Evolutionary conservation across 2,888 invertebrate genomes (phyloP).

Genomic region (Cantharis nigra): DNA sequence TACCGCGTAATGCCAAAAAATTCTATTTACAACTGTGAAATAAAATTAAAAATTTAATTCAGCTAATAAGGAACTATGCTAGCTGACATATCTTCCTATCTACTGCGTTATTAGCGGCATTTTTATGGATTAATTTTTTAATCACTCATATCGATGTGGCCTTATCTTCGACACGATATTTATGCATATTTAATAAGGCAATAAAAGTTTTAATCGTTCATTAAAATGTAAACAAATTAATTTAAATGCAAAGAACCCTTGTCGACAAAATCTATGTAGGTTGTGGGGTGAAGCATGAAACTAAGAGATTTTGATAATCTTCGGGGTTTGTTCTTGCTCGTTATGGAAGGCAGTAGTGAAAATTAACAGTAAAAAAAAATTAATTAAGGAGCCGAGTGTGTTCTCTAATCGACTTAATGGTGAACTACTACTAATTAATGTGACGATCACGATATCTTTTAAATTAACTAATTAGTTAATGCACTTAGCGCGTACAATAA

Average conservation of each 20-base stretch:
- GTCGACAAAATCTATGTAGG: background rate
- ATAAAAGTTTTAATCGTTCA: background rate
- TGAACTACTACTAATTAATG: background rate
- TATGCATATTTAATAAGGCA: background rate
- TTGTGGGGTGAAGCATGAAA: background rate
- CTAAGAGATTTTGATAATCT: background rate
- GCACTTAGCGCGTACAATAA: background rate
- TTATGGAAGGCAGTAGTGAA: background rate
- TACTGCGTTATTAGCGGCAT: slow-evolving; percentile 1
- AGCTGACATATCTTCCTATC: background rate
- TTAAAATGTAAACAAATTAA: background rate
- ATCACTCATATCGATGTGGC: background rate
- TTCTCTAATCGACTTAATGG: background rate
- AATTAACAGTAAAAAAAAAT: background rate
- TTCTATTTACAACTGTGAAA: background rate
- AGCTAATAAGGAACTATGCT: background rate
- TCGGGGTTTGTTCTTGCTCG: background rate
- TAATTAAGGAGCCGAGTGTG: background rate
- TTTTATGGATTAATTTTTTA: slow-evolving; percentile 1
- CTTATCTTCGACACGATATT: background rate
- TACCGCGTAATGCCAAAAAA: background rate
- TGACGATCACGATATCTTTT: background rate
- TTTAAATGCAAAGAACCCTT: background rate
- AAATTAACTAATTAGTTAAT: slow-evolving; percentile 1
- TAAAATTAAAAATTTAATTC: background rate